These are phyloP conservation scores for Pygmarrhopalites habei DNA, from an alignment of 1,140 invertebrate species.

Conservation along the genomic window DNA sequence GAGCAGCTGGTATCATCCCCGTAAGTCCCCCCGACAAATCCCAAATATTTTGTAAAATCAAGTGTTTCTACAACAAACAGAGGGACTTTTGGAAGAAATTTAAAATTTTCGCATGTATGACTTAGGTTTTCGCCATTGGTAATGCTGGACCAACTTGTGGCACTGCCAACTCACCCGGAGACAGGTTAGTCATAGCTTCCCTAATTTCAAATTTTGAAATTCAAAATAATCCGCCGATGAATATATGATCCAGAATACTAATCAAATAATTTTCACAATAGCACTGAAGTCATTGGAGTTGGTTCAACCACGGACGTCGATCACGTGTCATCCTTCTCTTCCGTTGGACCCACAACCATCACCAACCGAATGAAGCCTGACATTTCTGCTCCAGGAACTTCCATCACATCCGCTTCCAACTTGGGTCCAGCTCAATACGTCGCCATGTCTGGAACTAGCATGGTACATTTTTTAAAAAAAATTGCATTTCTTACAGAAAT, in stretches of 20 bases:
- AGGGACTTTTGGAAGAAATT: too few species aligned
- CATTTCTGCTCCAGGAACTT: constrained; percentile 15
- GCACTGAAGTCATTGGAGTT: constrained; percentile 12
- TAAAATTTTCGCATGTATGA: too few species aligned
- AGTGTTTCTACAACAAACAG: too few species aligned
- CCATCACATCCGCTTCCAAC: constrained; percentile 7
- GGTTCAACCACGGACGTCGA: not conserved
- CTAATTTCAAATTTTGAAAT: too few species aligned
- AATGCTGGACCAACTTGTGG: constrained; percentile 11
- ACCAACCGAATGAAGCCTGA: constrained; percentile 16
- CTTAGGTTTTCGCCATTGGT: constrained; percentile 27
- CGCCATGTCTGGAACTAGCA: not conserved
- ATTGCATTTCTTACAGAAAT: too few species aligned
- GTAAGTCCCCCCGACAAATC: too few species aligned
- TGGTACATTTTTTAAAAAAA: too few species aligned
- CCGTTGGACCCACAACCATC: constrained; percentile 9
- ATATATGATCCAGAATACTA: too few species aligned
- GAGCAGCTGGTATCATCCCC: constrained; percentile 19
- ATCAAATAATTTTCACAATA: too few species aligned
- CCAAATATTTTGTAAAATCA: too few species aligned
- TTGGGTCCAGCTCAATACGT: not conserved
- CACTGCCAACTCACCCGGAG: not conserved
- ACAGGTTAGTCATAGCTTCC: too few species aligned
- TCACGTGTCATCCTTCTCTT: constrained; percentile 3
- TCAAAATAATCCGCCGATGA: too few species aligned